These are phyloP conservation scores for Tiliacea citrago DNA, from an alignment of 2,888 invertebrate species.

Conservation along the genomic window DNA sequence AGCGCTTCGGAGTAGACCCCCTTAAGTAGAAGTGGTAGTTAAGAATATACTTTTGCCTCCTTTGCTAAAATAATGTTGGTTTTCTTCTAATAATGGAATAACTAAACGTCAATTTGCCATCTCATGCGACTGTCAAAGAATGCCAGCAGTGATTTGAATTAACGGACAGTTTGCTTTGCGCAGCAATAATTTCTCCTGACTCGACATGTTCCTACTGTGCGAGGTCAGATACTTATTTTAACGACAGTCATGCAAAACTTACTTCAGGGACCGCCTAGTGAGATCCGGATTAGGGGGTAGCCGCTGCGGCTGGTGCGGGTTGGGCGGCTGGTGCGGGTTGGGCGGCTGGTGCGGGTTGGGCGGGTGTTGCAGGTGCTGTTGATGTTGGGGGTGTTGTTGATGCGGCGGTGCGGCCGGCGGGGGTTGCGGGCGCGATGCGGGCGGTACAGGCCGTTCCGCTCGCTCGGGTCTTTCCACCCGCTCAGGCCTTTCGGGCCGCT, in stretches of 20 bases:
- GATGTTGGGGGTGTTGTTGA: slow-evolving; percentile 66
- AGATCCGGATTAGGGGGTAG: slow-evolving; percentile 92
- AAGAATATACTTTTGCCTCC: slow-evolving; percentile 8
- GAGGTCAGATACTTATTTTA: background rate
- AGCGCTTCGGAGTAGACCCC: too few species aligned
- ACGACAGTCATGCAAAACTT: slow-evolving; percentile 72
- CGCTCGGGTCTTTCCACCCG: slow-evolving; percentile 71
- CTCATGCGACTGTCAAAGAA: background rate
- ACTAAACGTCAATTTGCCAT: too few species aligned
- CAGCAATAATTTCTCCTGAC: background rate
- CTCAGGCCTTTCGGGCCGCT: slow-evolving; percentile 76
- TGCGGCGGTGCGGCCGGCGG: slow-evolving; percentile 70
- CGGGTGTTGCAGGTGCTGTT: slow-evolving; percentile 74
- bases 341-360: slow-evolving; percentile 85
- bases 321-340: slow-evolving; percentile 76
- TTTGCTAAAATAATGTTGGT: background rate
- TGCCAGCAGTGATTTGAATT: background rate
- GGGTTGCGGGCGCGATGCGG: slow-evolving; percentile 66
- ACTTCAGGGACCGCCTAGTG: slow-evolving; percentile 94
- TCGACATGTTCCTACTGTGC: slow-evolving; percentile 18
- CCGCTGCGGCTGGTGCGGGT: slow-evolving; percentile 86
- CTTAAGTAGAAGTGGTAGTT: slow-evolving; percentile 5
- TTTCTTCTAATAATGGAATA: too few species aligned
- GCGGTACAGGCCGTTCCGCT: slow-evolving; percentile 68
- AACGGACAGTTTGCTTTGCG: background rate